These are phyloP conservation scores for Dynastes maya DNA, from an alignment of 2,888 invertebrate genomes.

Conservation along the genomic window DNA sequence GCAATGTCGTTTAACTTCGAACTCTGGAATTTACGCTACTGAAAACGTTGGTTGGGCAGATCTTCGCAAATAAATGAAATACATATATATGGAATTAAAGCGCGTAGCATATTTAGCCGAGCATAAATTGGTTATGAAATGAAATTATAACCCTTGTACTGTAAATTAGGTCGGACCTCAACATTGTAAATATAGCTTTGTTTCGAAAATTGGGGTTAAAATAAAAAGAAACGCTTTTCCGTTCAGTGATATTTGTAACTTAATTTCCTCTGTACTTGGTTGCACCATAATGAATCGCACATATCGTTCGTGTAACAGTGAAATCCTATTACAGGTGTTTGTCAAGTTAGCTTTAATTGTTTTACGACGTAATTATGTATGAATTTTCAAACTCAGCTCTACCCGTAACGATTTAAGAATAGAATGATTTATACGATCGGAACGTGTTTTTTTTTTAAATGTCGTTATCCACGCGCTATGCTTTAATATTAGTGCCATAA, in stretches of 20 bases:
- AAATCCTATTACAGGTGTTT: background rate
- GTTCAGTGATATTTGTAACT: constrained; percentile 1
- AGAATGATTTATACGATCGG: too few relatives aligned
- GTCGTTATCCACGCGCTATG: too few relatives aligned
- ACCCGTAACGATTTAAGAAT: too few relatives aligned
- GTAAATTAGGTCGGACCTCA: background rate
- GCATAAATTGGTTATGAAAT: constrained; percentile 13
- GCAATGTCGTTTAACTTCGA: too few relatives aligned
- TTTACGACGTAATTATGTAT: background rate
- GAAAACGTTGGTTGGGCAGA: background rate
- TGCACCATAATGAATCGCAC: background rate
- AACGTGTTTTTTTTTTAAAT: too few relatives aligned
- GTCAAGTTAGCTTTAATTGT: background rate
- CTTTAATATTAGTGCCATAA: too few relatives aligned
- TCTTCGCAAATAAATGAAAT: background rate
- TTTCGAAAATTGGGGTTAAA: constrained; percentile 1
- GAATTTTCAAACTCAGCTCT: too few relatives aligned
- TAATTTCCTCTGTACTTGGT: constrained; percentile 4
- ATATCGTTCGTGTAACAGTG: background rate
- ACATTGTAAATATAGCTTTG: background rate
- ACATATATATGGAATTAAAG: constrained; percentile 5
- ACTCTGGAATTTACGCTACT: background rate
- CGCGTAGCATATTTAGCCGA: constrained; percentile 1
- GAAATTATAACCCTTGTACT: constrained; percentile 19
- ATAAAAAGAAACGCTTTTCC: background rate